Conservation (phyloP, 2,113 vertebrate genomes). For the Spea bombifrons region DNA sequence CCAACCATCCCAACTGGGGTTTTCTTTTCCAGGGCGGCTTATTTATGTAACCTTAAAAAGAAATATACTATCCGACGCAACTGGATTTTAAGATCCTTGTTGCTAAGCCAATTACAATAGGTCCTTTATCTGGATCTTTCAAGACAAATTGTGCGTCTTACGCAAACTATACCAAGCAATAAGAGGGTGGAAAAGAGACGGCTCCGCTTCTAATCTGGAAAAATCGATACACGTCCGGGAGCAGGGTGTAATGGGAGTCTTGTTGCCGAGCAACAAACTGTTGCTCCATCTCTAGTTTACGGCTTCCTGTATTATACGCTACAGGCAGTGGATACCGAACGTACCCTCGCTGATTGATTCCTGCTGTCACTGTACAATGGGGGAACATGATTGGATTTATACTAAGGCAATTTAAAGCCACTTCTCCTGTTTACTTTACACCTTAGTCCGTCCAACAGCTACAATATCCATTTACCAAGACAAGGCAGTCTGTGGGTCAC, state of each 20-base stretch:
- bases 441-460: background rate
- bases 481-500: background rate
- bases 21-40: no score
- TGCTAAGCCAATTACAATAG: background rate
- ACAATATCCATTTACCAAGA: background rate
- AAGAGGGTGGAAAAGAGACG: background rate
- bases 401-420: slow-evolving; percentile 25
- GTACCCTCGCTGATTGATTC: slow-evolving; percentile 18
- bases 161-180: background rate
- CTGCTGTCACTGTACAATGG: slow-evolving; percentile 33
- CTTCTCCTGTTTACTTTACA: slow-evolving; percentile 19
- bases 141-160: background rate
- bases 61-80: no score
- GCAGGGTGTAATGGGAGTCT: background rate
- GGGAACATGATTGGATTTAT: slow-evolving; percentile 25
- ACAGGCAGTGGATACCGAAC: slow-evolving; percentile 1
- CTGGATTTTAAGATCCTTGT: no score
- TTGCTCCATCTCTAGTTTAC: background rate
- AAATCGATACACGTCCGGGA: slow-evolving; percentile 28
- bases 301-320: slow-evolving; percentile 9
- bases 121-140: background rate
- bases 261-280: slow-evolving; percentile 26
- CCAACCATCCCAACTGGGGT: no score
- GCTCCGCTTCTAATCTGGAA: background rate
- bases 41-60: no score